These are phyloP conservation scores for Anthoscopus minutus DNA, from an alignment of 2,113 vertebrate species.

Conservation along the genomic window DNA sequence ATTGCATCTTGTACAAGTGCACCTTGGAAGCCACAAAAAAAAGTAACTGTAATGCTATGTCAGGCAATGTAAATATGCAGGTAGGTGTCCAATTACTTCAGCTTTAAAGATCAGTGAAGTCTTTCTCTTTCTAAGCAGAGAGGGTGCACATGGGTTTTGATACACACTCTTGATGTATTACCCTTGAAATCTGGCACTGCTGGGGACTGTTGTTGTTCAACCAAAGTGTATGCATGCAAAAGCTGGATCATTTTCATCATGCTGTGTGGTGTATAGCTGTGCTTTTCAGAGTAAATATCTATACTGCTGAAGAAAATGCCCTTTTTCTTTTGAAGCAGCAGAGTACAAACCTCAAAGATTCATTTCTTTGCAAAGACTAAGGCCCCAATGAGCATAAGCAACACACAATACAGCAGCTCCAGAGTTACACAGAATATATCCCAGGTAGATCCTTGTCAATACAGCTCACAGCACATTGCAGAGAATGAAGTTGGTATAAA, in stretches of 20 bases:
- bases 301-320: slow-evolving; percentile 16
- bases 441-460: slow-evolving; percentile 43
- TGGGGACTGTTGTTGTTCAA: slow-evolving; percentile 25
- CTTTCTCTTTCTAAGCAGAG: slow-evolving; percentile 1
- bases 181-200: slow-evolving; percentile 41
- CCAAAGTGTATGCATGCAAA: neutral
- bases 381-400: slow-evolving; percentile 12
- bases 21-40: neutral
- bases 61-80: slow-evolving; percentile 39
- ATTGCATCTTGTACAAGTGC: neutral
- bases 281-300: slow-evolving; percentile 10
- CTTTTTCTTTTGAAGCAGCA: slow-evolving; percentile 14
- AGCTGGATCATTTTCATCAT: slow-evolving; percentile 9
- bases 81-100: slow-evolving; percentile 40
- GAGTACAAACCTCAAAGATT: slow-evolving; percentile 27
- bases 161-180: neutral
- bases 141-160: neutral
- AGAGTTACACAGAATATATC: slow-evolving; percentile 1
- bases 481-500: slow-evolving; percentile 68
- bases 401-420: neutral
- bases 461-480: slow-evolving; percentile 32
- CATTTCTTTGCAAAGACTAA: neutral
- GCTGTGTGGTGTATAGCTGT: neutral
- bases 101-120: slow-evolving; percentile 12
- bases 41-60: neutral